phyloP scores from a whole-genome alignment of 2,888 invertebrate genomes.

The Lycocerus yunnanus region DNA sequence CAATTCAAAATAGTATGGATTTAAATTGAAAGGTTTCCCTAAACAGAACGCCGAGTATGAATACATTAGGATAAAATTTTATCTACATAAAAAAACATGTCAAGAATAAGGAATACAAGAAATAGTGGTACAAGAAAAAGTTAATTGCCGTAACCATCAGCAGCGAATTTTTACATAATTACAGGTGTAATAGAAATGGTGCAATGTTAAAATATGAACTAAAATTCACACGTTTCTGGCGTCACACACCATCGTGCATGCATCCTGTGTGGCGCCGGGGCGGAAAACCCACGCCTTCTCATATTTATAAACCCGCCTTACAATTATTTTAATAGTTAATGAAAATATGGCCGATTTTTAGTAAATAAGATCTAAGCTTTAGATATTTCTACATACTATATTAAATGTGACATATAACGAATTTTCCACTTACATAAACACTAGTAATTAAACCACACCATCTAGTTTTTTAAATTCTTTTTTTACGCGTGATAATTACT shows the following conservation, averaged over 20 bases:
- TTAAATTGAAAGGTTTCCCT: neutral
- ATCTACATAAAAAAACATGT: neutral
- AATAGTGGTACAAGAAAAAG: neutral
- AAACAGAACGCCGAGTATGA: neutral
- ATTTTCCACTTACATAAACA: neutral
- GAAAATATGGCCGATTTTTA: conserved; percentile 29
- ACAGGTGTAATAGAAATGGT: conserved; percentile 16
- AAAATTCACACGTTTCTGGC: conserved; percentile 32
- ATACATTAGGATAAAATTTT: neutral
- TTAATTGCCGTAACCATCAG: conserved; percentile 2
- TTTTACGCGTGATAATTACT: neutral
- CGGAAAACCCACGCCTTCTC: conserved; percentile 39
- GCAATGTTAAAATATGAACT: conserved; percentile 5
- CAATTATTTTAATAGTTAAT: conserved; percentile 31
- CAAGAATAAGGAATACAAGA: neutral
- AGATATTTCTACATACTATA: conserved; percentile 17
- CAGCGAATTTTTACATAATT: neutral
- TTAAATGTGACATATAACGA: conserved; percentile 6
- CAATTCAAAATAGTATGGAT: too few relatives aligned
- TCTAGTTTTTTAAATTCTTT: neutral
- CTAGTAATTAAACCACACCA: neutral
- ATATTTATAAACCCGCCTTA: conserved; percentile 23
- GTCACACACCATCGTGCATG: conserved; percentile 44
- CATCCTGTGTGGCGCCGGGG: conserved; percentile 43
- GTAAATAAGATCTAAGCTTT: conserved; percentile 8